phyloP scores from a whole-genome alignment of 2,797 vertebrate genomes.

The Rhinatrema bivittatum region DNA sequence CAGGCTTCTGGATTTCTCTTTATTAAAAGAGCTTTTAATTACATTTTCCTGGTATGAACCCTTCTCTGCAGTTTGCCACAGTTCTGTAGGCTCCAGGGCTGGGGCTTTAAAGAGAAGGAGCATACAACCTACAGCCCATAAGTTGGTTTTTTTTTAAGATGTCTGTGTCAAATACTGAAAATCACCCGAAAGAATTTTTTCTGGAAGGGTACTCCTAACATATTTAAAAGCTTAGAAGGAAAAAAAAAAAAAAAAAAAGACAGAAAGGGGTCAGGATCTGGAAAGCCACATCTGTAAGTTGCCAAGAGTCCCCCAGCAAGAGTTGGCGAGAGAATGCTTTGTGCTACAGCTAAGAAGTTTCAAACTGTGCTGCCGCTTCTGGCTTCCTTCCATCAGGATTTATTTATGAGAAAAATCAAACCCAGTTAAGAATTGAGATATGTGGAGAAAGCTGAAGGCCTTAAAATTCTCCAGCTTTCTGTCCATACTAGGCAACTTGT shows the following conservation, averaged over 20 bases:
- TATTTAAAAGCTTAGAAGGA: too few relatives aligned
- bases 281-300: too few relatives aligned
- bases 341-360: constrained; percentile 49
- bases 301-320: constrained; percentile 39
- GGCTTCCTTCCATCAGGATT: constrained; percentile 46
- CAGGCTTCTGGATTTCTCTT: too few relatives aligned
- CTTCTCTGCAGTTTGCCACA: too few relatives aligned
- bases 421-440: constrained; percentile 29
- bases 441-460: constrained; percentile 32
- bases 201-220: constrained; percentile 31
- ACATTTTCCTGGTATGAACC: too few relatives aligned
- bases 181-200: constrained; percentile 20
- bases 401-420: constrained; percentile 51
- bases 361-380: constrained; percentile 45
- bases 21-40: too few relatives aligned
- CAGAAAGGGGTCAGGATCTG: too few relatives aligned
- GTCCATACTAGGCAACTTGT: too few relatives aligned
- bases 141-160: constrained; percentile 18
- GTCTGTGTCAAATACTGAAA: constrained; percentile 17
- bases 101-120: constrained; percentile 11
- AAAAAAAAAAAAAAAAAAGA: too few relatives aligned
- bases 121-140: constrained; percentile 6
- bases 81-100: not conserved
- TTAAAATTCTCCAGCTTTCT: constrained; percentile 19
- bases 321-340: constrained; percentile 36